Conservation (phyloP, 1,140 invertebrate genomes). For the Platorchestia sp. region DNA sequence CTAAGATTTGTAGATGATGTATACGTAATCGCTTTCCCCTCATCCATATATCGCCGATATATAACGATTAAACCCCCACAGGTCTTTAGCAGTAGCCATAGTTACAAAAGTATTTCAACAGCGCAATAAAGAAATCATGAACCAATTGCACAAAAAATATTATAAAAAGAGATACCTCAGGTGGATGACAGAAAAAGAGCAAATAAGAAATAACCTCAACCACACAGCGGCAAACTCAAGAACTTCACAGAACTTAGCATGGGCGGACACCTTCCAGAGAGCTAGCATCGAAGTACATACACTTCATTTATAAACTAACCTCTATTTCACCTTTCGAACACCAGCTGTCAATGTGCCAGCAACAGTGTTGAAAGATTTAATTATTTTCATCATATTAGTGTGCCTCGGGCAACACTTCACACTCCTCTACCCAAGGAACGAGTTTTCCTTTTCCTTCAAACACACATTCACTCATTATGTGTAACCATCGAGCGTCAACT, state of each 20-base stretch:
- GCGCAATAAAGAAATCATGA: not conserved
- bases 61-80: not conserved
- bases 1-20: not conserved
- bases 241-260: not conserved
- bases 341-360: too few relatives aligned
- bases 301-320: too few relatives aligned
- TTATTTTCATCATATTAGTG: too few relatives aligned
- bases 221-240: not conserved
- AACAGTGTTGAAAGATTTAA: too few relatives aligned
- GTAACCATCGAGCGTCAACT: too few relatives aligned
- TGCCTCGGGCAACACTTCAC: too few relatives aligned
- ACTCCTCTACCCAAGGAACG: not conserved
- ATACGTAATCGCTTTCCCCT: not conserved
- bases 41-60: not conserved
- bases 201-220: not conserved
- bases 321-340: too few relatives aligned
- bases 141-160: not conserved
- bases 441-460: not conserved
- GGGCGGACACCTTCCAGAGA: too few relatives aligned
- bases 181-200: not conserved
- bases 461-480: not conserved
- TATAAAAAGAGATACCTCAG: not conserved
- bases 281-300: too few relatives aligned
- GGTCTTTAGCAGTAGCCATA: not conserved
- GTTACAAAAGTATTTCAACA: not conserved